Conservation (phyloP, 30 jellyfish, hydroid and myxozoan species). For the Aurelia aurita region DNA sequence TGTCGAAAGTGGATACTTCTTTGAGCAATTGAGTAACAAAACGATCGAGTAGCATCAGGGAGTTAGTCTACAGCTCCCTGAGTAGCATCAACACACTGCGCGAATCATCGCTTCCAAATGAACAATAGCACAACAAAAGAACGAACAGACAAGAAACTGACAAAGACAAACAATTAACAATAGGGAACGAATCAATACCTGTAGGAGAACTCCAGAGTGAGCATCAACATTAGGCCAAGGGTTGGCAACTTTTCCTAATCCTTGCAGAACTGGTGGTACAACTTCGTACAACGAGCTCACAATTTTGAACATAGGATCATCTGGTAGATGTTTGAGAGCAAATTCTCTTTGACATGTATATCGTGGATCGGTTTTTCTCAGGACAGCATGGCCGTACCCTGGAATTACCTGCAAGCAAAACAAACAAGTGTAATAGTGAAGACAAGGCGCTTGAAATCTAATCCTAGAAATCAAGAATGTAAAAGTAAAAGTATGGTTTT, state of each 20-base stretch:
- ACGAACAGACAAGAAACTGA: background rate
- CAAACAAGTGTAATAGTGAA: no score
- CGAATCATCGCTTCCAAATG: background rate
- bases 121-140: background rate
- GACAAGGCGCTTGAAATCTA: no score
- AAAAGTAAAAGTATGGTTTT: no score
- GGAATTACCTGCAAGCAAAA: constrained; percentile 89
- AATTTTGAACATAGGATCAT: constrained; percentile 87
- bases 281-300: constrained; percentile 93
- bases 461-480: no score
- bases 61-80: no score
- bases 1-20: no score
- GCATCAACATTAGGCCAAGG: constrained; percentile 99
- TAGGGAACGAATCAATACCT: constrained; percentile 44
- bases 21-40: no score
- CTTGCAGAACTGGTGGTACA: constrained; percentile 93
- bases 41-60: no score
- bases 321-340: constrained; percentile 94
- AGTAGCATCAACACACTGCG: no score
- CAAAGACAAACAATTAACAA: background rate
- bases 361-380: constrained; percentile 99
- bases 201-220: constrained; percentile 95
- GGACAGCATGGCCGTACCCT: constrained; percentile 99
- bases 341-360: constrained; percentile 97
- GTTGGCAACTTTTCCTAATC: constrained; percentile 97